Evolutionary conservation across 2,888 invertebrate species (phyloP).

Genomic region (Chalcis sispes): DNA sequence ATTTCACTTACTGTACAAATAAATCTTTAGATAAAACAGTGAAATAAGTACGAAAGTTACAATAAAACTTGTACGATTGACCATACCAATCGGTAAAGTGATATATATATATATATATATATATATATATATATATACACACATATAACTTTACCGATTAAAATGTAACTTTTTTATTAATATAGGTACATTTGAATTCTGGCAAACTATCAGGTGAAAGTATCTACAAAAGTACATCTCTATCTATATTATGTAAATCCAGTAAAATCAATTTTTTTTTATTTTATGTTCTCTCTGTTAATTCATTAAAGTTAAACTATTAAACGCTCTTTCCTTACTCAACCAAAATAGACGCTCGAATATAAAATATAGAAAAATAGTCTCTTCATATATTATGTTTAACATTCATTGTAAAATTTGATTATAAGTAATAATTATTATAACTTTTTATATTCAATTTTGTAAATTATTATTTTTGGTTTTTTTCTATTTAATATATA

Average conservation of each 20-base stretch:
- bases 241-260: constrained; percentile 3
- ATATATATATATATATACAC: background rate
- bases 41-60: constrained; percentile 11
- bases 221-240: constrained; percentile 39
- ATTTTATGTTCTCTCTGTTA: background rate
- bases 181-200: background rate
- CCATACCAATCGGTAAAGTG: too few species aligned
- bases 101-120: too few species aligned
- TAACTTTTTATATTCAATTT: too few species aligned
- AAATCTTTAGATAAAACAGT: constrained; percentile 4
- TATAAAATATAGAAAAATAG: constrained; percentile 7
- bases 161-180: background rate
- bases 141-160: constrained; percentile 10
- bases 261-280: background rate
- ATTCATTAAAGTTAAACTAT: background rate
- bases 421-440: too few species aligned
- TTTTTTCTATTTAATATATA: too few species aligned
- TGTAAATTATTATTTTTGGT: too few species aligned
- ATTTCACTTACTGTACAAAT: constrained; percentile 10
- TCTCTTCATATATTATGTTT: too few species aligned
- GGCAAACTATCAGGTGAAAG: constrained; percentile 18
- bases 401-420: background rate
- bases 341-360: constrained; percentile 11
- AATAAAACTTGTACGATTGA: constrained; percentile 1
- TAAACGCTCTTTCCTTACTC: background rate